Evolutionary conservation across 2,888 invertebrate genomes (phyloP), one percentile per base, ranked within the genome.

Genomic region (Notodonta ziczac): DNA sequence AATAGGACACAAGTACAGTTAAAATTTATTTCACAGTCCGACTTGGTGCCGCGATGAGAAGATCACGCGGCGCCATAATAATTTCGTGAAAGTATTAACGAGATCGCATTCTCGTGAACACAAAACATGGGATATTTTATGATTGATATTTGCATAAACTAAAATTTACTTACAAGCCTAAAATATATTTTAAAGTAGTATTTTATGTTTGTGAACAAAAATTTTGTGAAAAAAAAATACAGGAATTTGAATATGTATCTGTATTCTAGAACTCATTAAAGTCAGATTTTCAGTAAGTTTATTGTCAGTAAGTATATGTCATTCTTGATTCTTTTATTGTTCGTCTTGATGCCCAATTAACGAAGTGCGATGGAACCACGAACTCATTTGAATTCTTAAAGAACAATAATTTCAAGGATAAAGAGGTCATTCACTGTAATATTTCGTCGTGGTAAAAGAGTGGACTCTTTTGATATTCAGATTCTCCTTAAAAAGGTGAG

Each of bases 391-490:
- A 54, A 54, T 54, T 39, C 54, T n/a, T 39, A 4, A 54, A 39
- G n/a, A 54, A 54, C 39, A 54, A 54, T 54, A 54, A 35, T 44
- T 56, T 44, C 16, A 12, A 3, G 44, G 13, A 44, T 44, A 56
- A 44, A 44, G 16, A 44, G 16, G 44, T 56, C 16, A 9, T 44
- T 57, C 61, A 63, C 65, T 57, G 63, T 48, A 54, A 40, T 57
- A 72, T 68, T 70, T 70, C 63, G 63, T 60, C 59, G 54, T 58
- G 61, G 64, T 70, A 70, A 77, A 66, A 63, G 72, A 68, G 70
- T 80, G 69, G 70, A 70, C 68, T 72, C 73, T 73, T 77, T 78
- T 77, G 73, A 73, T 72, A 72, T 77, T 76, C 70, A 70, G 74
- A 75, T 78, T 69, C 66, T 62, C 70, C 59, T 63, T 68, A 54